Evolutionary conservation across 2,113 vertebrate species (phyloP).

Genomic region (Phyllostomus hastatus): DNA sequence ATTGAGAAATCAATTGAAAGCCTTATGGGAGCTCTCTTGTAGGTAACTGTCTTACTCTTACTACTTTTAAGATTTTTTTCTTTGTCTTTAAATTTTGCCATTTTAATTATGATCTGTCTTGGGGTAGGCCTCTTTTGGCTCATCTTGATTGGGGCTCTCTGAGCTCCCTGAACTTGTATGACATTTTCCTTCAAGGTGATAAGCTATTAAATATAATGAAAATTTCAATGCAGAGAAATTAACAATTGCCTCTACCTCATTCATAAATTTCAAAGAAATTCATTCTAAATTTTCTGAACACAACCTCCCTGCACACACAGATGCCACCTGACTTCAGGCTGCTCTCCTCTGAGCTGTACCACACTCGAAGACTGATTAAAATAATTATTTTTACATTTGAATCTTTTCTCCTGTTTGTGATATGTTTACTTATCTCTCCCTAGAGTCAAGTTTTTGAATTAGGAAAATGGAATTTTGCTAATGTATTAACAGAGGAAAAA

Average conservation of each 20-base stretch:
- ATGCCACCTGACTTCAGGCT: neutral
- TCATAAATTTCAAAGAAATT: slow-evolving; percentile 12
- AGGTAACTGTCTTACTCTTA: no score
- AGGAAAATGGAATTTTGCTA: slow-evolving; percentile 23
- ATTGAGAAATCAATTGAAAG: no score
- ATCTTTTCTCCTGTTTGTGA: neutral
- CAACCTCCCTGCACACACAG: neutral
- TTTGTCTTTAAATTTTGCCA: no score
- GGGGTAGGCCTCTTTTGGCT: no score
- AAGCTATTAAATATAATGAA: neutral
- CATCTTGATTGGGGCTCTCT: no score
- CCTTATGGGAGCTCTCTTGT: no score
- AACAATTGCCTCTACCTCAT: neutral
- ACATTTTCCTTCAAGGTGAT: neutral
- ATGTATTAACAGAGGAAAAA: neutral
- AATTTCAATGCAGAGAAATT: neutral
- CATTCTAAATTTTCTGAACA: neutral
- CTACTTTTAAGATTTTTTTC: no score
- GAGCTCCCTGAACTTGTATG: no score
- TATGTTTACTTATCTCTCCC: neutral
- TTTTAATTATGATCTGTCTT: no score
- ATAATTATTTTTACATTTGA: slow-evolving; percentile 25
- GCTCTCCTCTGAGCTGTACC: neutral
- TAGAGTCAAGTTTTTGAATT: neutral
- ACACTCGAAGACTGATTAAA: slow-evolving; percentile 27